These are phyloP conservation scores for Clusia tigrina DNA, from an alignment of 2,888 invertebrate species.

Conservation along the genomic window DNA sequence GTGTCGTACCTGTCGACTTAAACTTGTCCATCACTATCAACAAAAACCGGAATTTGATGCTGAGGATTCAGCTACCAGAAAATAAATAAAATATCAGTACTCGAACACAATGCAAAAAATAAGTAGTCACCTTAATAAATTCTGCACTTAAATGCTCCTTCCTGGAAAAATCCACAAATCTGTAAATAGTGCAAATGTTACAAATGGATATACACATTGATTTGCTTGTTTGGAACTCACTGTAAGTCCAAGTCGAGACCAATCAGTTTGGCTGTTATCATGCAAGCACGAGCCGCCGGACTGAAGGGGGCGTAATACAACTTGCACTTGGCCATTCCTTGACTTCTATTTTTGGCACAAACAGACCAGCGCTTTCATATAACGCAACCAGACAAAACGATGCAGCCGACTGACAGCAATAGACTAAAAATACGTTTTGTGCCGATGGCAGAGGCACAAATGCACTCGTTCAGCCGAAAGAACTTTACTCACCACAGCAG, in stretches of 20 bases:
- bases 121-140: constrained; percentile 58
- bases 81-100: not conserved
- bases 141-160: constrained; percentile 62
- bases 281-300: constrained; percentile 66
- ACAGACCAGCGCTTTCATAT: not conserved
- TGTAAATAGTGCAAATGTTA: too few species aligned
- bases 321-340: constrained; percentile 50
- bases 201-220: too few species aligned
- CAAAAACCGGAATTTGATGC: constrained; percentile 68
- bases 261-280: constrained; percentile 65
- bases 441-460: too few species aligned
- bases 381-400: too few species aligned
- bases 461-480: too few species aligned
- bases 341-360: not conserved
- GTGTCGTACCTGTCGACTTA: constrained; percentile 65
- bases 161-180: constrained; percentile 62
- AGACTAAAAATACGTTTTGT: too few species aligned
- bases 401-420: too few species aligned
- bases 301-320: constrained; percentile 64
- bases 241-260: constrained; percentile 63
- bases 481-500: too few species aligned
- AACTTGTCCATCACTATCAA: constrained; percentile 66
- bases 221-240: constrained; percentile 45
- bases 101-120: not conserved
- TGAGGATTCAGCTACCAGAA: constrained; percentile 67